Conservation (phyloP, 2,888 invertebrate genomes). For the Meliscaeva auricollis region DNA sequence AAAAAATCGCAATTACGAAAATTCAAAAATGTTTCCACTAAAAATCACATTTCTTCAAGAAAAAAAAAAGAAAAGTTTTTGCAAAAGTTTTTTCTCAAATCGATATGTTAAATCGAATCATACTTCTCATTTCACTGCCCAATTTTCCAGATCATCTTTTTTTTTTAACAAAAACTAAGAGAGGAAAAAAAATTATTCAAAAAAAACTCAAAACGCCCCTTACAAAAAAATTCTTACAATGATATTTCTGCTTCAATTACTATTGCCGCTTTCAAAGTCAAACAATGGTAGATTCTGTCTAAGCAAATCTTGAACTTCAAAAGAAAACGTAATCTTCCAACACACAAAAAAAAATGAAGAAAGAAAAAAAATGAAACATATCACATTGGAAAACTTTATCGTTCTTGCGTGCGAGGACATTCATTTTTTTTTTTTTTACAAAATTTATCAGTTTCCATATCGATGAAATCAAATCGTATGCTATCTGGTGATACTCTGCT, state of each 20-base stretch:
- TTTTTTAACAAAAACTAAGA: conserved; percentile 10
- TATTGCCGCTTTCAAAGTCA: conserved; percentile 71
- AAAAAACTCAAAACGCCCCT: conserved; percentile 12
- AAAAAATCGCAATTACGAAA: too few relatives aligned
- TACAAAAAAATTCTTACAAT: conserved; percentile 21
- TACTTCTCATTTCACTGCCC: conserved; percentile 43
- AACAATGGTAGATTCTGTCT: conserved; percentile 52
- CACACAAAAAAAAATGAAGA: conserved; percentile 11
- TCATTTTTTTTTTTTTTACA: neutral
- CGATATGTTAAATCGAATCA: conserved; percentile 43
- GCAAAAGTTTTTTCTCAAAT: conserved; percentile 9
- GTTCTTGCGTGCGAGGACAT: conserved; percentile 13
- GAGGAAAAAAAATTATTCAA: conserved; percentile 7
- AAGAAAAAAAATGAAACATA: conserved; percentile 9
- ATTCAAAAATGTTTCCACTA: too few relatives aligned
- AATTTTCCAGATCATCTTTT: conserved; percentile 36
- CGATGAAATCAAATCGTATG: conserved; percentile 64
- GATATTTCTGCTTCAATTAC: conserved; percentile 70
- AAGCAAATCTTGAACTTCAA: conserved; percentile 38
- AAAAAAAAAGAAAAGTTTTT: neutral
- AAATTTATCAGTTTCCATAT: conserved; percentile 70
- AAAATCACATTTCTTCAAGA: too few relatives aligned
- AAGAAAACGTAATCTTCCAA: conserved; percentile 29
- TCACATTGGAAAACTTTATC: conserved; percentile 58
- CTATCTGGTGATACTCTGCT: conserved; percentile 13